Evolutionary conservation across 2,113 vertebrate species (phyloP).

Genomic region (Gallinago media): DNA sequence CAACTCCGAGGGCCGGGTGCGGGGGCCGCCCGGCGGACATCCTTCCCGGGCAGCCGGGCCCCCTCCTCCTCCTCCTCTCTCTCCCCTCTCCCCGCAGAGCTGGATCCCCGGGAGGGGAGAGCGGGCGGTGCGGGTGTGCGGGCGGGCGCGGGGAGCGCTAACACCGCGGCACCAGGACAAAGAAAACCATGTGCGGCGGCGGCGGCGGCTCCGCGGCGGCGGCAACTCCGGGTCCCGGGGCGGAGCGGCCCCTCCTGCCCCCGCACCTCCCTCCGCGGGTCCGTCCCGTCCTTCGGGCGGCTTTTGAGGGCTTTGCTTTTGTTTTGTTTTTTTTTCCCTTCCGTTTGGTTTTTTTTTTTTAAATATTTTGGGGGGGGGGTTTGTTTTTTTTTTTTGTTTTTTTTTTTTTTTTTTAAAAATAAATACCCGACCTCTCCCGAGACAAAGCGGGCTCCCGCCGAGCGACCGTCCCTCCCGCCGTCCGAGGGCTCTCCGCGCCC

Average conservation of each 20-base stretch:
- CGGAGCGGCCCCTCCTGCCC: not conserved
- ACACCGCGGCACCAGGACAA: constrained; percentile 82
- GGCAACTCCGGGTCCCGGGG: constrained; percentile 36
- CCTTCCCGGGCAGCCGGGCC: not conserved
- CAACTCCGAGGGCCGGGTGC: not conserved
- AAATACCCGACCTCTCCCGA: constrained; percentile 19
- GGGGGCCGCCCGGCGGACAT: not conserved
- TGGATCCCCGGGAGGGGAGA: constrained; percentile 29
- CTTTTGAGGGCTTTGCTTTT: not conserved
- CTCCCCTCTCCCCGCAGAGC: constrained; percentile 2
- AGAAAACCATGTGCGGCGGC: constrained; percentile 82
- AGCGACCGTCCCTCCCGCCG: not conserved
- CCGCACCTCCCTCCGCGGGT: not conserved
- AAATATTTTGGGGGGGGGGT: not conserved
- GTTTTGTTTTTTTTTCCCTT: no score
- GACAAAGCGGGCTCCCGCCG: not conserved
- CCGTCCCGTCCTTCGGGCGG: not conserved
- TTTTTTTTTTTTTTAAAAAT: not conserved
- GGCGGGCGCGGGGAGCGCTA: constrained; percentile 42
- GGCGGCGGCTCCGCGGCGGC: not conserved
- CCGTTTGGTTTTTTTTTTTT: not conserved
- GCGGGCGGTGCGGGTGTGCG: not conserved
- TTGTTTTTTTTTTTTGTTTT: not conserved
- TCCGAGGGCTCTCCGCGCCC: not conserved
- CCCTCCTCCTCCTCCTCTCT: not conserved